phyloP scores from a whole-genome alignment of 2,888 invertebrate species.

The Unio delphinus region DNA sequence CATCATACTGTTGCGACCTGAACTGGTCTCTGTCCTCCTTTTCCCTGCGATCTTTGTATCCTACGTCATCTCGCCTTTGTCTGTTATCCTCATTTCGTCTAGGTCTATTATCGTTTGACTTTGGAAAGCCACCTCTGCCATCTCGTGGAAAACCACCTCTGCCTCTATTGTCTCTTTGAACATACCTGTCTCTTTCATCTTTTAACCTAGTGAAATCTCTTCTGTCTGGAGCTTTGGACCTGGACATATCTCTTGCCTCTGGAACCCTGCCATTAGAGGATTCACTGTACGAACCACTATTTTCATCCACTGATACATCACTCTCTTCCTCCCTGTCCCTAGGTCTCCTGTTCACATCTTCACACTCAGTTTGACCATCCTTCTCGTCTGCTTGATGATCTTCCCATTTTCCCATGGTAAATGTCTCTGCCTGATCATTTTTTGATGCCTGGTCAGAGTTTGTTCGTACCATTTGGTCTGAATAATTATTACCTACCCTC shows the following conservation, averaged over 20 bases:
- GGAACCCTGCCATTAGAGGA: constrained; percentile 44
- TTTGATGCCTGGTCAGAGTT: constrained; percentile 14
- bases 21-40: constrained; percentile 12
- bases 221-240: constrained; percentile 29
- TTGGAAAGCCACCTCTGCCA: constrained; percentile 13
- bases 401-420: constrained; percentile 32
- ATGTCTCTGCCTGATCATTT: constrained; percentile 29
- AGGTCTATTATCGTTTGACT: constrained; percentile 15
- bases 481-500: constrained; percentile 16
- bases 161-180: constrained; percentile 11
- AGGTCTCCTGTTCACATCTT: constrained; percentile 41
- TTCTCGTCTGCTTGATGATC: constrained; percentile 18
- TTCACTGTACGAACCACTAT: constrained; percentile 64
- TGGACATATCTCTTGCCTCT: constrained; percentile 3
- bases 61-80: constrained; percentile 17
- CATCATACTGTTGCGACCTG: constrained; percentile 15
- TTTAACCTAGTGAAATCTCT: neutral
- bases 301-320: constrained; percentile 64
- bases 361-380: constrained; percentile 31
- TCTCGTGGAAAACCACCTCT: constrained; percentile 1
- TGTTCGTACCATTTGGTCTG: constrained; percentile 28
- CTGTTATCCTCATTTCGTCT: constrained; percentile 11
- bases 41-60: constrained; percentile 4
- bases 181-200: constrained; percentile 3
- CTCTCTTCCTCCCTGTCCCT: constrained; percentile 56